These are phyloP conservation scores for Podocnemis expansa DNA, from an alignment of 2,113 vertebrate genomes.

Conservation along the genomic window DNA sequence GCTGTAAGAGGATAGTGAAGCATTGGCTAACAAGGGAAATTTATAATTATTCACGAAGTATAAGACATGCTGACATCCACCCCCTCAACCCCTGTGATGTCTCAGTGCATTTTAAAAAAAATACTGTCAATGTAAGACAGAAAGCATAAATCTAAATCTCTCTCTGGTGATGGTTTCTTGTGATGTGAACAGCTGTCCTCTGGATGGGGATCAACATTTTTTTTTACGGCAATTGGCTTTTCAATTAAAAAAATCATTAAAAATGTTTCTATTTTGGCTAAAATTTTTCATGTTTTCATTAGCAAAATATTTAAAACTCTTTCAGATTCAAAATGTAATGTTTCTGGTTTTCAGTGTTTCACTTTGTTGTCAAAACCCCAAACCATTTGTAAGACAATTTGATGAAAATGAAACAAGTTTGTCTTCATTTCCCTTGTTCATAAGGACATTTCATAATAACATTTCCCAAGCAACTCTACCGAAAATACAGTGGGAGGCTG, in stretches of 20 bases:
- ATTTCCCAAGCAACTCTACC: not conserved
- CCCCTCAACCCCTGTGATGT: not conserved
- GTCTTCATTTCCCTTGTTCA: not conserved
- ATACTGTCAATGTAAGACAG: not conserved
- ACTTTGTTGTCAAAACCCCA: not conserved
- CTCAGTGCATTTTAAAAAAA: not conserved
- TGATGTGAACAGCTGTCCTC: not conserved
- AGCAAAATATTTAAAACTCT: not conserved
- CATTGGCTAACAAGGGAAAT: not conserved
- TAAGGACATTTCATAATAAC: not conserved
- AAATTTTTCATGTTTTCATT: not conserved
- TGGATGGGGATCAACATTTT: not conserved
- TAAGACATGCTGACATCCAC: no score
- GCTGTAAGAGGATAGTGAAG: not conserved
- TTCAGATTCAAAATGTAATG: not conserved
- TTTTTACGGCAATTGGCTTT: not conserved
- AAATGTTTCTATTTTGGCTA: not conserved
- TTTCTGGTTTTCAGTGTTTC: not conserved
- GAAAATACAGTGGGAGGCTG: fast-evolving
- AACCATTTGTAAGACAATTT: not conserved
- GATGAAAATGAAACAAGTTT: not conserved
- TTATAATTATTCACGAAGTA: not conserved
- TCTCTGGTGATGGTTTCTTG: not conserved
- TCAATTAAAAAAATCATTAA: not conserved
- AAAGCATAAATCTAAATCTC: not conserved